A percentile compares a stretch with the other conserved stretches of the same genome.
Evolutionary conservation across 1,140 invertebrate species (phyloP).

Genomic region (Saccostrea echinata): DNA sequence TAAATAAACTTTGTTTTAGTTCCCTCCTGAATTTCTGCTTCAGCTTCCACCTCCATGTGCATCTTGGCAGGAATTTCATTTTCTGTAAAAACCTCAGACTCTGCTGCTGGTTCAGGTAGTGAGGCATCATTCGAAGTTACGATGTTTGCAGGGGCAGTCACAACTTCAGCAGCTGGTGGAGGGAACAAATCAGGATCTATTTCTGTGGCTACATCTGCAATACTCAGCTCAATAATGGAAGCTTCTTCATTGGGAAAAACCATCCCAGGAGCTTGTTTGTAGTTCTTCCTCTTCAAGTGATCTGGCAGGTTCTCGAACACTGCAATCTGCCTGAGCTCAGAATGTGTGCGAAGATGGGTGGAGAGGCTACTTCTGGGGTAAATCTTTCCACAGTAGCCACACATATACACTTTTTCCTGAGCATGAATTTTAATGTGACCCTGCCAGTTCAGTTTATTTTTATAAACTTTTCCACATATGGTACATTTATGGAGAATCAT

Average conservation of each 20-base stretch:
- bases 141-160: not conserved
- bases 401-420: slow-evolving; percentile 59
- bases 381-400: slow-evolving; percentile 56
- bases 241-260: slow-evolving; percentile 53
- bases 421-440: slow-evolving; percentile 53
- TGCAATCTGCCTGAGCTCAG: slow-evolving; percentile 56
- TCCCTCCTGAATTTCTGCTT: slow-evolving; percentile 42
- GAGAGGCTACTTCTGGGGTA: slow-evolving; percentile 49
- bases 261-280: slow-evolving; percentile 54
- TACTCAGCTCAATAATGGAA: slow-evolving; percentile 54
- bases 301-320: slow-evolving; percentile 58
- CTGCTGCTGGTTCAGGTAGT: slow-evolving; percentile 24
- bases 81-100: slow-evolving; percentile 54
- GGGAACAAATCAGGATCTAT: slow-evolving; percentile 49
- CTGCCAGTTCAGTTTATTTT: slow-evolving; percentile 51
- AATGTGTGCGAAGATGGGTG: slow-evolving; percentile 53
- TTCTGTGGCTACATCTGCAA: slow-evolving; percentile 55
- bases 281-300: slow-evolving; percentile 58
- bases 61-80: slow-evolving; percentile 57
- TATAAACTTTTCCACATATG: slow-evolving; percentile 55
- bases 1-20: slow-evolving; percentile 56
- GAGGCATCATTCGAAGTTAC: not conserved
- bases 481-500: slow-evolving; percentile 54
- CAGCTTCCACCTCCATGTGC: slow-evolving; percentile 58
- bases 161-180: not conserved